Evolutionary conservation across 2,113 vertebrate species (phyloP).

Genomic region (Solea senegalensis): DNA sequence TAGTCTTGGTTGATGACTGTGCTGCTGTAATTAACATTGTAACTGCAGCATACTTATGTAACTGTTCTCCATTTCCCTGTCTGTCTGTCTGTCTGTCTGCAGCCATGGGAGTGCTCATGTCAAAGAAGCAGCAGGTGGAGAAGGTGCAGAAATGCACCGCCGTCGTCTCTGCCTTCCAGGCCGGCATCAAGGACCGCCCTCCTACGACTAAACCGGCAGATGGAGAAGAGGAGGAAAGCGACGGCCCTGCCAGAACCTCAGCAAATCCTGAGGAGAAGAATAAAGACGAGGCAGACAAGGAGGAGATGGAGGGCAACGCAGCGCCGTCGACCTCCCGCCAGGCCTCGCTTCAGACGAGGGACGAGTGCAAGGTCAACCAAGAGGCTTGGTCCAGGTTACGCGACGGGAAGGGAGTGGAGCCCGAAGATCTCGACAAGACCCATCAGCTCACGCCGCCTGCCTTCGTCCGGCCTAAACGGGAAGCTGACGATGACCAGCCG

Average conservation of each 20-base stretch:
- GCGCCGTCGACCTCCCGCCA: constrained; percentile 67
- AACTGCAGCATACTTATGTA: background rate
- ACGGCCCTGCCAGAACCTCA: constrained; percentile 72
- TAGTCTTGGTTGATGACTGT: too few relatives aligned
- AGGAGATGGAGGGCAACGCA: constrained; percentile 67
- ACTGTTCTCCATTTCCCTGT: constrained; percentile 13
- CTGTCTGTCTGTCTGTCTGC: constrained; percentile 35
- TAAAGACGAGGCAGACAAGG: constrained; percentile 46
- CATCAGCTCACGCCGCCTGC: constrained; percentile 88
- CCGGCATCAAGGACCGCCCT: constrained; percentile 87
- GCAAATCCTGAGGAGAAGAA: constrained; percentile 69
- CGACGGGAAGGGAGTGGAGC: constrained; percentile 93
- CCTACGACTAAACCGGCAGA: constrained; percentile 61
- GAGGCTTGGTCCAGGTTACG: constrained; percentile 93
- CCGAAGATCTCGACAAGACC: constrained; percentile 89
- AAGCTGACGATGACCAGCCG: constrained; percentile 88
- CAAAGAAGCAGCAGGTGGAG: constrained; percentile 96
- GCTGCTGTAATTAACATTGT: background rate
- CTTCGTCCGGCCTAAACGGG: constrained; percentile 89
- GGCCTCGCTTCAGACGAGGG: constrained; percentile 58
- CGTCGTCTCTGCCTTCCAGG: constrained; percentile 94
- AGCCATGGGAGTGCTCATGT: constrained; percentile 98
- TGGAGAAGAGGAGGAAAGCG: constrained; percentile 69
- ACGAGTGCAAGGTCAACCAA: constrained; percentile 82
- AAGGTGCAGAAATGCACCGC: constrained; percentile 95